Evolutionary conservation across 2,797 vertebrate genomes (phyloP), one percentile per base, ranked within the genome.

Genomic region (Acrossocheilus wenchowensis): DNA sequence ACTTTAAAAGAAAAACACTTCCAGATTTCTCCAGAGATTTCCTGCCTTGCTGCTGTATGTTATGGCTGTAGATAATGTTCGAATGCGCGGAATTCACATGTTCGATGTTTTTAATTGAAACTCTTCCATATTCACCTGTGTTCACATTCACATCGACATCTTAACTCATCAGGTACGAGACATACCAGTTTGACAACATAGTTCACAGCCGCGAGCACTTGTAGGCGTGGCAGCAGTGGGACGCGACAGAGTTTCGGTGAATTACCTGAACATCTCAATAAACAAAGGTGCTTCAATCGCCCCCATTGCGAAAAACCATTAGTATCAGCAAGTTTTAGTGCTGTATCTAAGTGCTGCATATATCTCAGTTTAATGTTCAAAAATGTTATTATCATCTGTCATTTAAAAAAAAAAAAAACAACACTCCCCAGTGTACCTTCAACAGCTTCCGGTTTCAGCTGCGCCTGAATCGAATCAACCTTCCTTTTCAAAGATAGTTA

Each of bases 171-270:
- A 34, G 11, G 9, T 62, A 81, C 79, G 34, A 52, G 45, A 48
- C 68, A 52, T 87, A 85, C 90, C 89, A 41, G 90, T 90, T 89
- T 87, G 85, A 71, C 89, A 80, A 83, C 89, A 91, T 87, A 83
- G 15, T 50, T 87, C 45, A 66, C 60, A 30, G 72, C 64, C 78
- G n/a, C 12, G 43, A 54, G 83, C 78, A 21, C 10, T 74, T 81
- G 45, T 48, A 34, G 84, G 84, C 19, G 78, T 50, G 78, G 54
- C 69, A 36, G 54, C 69, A 36, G 2, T 26, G 72, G 57, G 64
- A 69, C 2, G 80, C 48, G 54, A 71, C 52, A 45, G 68, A 69
- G 34, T 68, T 79, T 81, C 34, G 26, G 39, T 54, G 69, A 71
- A 52, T 83, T 66, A 74, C 84, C 84, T 89, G 17, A 41, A 84